phyloP scores from a whole-genome alignment of 2,888 invertebrate genomes.

The Labia minor region DNA sequence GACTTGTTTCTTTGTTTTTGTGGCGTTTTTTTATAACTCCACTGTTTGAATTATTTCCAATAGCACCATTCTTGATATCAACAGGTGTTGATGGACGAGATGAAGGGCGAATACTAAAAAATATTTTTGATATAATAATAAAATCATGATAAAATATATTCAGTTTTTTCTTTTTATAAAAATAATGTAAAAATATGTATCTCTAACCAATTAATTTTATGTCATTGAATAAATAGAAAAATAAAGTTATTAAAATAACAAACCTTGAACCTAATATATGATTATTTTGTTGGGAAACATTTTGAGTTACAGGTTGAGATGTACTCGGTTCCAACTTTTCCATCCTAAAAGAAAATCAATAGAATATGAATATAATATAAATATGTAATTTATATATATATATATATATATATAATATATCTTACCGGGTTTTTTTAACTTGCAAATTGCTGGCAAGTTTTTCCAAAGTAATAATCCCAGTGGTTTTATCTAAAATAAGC shows the following conservation, averaged over 20 bases:
- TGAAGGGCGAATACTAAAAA: background rate
- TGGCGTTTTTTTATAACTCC: background rate
- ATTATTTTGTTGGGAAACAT: background rate
- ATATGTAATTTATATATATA: too few species aligned
- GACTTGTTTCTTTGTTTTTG: background rate
- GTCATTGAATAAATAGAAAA: too few species aligned
- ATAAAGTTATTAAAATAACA: too few species aligned
- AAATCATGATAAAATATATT: too few species aligned
- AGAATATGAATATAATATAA: background rate
- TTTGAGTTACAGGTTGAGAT: background rate
- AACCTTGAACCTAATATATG: background rate
- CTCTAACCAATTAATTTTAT: too few species aligned
- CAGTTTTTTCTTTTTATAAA: too few species aligned
- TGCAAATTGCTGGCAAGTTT: conserved; percentile 83
- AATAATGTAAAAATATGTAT: too few species aligned
- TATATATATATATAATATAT: too few species aligned
- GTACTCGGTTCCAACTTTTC: background rate
- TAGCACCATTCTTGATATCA: background rate
- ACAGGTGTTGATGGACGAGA: conserved; percentile 13
- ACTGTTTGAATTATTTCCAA: background rate
- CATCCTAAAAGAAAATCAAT: background rate
- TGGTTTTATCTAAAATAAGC: conserved; percentile 81
- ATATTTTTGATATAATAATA: too few species aligned
- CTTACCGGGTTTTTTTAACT: conserved; percentile 79
- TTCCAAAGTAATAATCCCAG: conserved; percentile 88